These are phyloP conservation scores for Ennomos quercinarius DNA, from an alignment of 2,888 invertebrate species.

Conservation along the genomic window DNA sequence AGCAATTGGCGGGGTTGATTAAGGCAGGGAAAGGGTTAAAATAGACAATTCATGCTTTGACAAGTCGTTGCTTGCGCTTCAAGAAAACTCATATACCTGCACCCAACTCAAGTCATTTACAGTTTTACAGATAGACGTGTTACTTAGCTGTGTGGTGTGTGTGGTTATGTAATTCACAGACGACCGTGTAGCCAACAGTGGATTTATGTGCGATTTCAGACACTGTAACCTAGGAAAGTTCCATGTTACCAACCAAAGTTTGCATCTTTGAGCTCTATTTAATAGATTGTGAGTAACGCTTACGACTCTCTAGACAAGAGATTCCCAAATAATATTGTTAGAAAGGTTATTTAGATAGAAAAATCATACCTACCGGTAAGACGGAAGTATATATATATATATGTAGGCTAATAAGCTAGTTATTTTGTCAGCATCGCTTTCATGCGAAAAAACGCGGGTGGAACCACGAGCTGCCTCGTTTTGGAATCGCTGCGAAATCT, in stretches of 20 bases:
- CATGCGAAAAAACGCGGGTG: too few relatives aligned
- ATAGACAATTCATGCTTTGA: constrained; percentile 19
- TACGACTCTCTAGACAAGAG: neutral
- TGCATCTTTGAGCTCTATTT: neutral
- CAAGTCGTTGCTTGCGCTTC: constrained; percentile 5
- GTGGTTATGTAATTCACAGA: neutral
- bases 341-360: too few relatives aligned
- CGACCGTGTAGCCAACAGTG: neutral
- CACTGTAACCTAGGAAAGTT: neutral
- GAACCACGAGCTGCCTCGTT: too few relatives aligned
- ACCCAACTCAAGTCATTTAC: neutral
- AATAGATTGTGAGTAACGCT: constrained; percentile 5
- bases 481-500: too few relatives aligned
- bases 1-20: constrained; percentile 16
- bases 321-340: neutral
- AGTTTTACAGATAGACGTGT: neutral
- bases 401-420: too few relatives aligned
- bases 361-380: too few relatives aligned
- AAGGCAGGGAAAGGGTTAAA: constrained; percentile 19
- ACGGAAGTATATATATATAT: too few relatives aligned
- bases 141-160: neutral
- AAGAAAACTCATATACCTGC: neutral
- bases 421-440: too few relatives aligned
- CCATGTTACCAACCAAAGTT: constrained; percentile 2
- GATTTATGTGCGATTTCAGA: neutral